Percentiles rank a stretch among this genome's conserved stretches.
phyloP scores from a whole-genome alignment of 2,797 vertebrate species.

The Thamnophis elegans region DNA sequence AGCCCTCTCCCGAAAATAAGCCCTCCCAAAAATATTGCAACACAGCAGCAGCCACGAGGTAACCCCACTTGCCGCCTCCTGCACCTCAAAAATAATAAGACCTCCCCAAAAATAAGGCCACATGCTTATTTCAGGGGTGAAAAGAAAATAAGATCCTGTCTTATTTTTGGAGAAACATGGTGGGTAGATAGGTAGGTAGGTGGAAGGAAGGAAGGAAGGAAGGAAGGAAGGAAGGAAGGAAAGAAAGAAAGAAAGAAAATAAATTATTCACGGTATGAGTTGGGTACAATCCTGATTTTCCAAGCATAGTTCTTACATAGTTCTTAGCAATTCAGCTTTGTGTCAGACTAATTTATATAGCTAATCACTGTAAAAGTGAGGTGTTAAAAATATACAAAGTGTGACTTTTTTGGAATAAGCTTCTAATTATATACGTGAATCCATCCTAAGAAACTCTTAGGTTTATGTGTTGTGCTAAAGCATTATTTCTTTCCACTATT shows the following conservation, averaged over 20 bases:
- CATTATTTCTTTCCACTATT: not conserved
- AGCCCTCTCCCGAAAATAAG: too few species aligned
- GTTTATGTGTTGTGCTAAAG: not conserved
- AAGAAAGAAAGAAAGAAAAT: too few species aligned
- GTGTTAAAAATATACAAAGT: not conserved
- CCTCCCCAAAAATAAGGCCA: too few species aligned
- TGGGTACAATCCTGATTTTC: not conserved
- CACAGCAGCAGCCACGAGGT: too few species aligned
- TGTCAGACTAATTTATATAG: not conserved
- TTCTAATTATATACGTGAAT: not conserved
- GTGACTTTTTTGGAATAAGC: not conserved
- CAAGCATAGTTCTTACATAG: not conserved
- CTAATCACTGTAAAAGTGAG: not conserved
- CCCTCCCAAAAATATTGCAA: too few species aligned
- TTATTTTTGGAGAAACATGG: too few species aligned
- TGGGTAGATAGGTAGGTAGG: too few species aligned
- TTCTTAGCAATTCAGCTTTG: not conserved
- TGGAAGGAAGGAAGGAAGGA: not conserved
- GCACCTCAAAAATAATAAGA: too few species aligned
- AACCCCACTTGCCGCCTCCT: too few species aligned
- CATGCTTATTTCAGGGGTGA: too few species aligned
- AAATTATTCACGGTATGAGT: not conserved
- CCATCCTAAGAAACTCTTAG: not conserved
- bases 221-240: too few species aligned
- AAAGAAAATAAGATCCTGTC: too few species aligned